Evolutionary conservation across 1,140 invertebrate species (phyloP).

Genomic region (Lepidurus packardi): DNA sequence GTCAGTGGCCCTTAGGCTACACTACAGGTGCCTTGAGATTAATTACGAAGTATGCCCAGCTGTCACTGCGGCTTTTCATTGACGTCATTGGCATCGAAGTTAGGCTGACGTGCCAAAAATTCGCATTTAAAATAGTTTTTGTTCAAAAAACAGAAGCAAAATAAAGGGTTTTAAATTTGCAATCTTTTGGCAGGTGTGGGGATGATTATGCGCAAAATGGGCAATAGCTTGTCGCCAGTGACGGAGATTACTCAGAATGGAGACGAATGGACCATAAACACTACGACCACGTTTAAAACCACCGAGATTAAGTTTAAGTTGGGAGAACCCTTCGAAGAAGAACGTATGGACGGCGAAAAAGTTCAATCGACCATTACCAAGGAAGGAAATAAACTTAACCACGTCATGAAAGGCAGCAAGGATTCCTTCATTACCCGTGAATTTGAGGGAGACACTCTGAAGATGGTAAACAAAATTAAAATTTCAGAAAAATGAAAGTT

Average conservation of each 20-base stretch:
- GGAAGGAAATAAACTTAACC: constrained; percentile 57
- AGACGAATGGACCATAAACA: constrained; percentile 47
- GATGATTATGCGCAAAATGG: constrained; percentile 48
- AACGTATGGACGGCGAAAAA: constrained; percentile 48
- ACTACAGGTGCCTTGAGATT: background rate
- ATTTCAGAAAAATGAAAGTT: background rate
- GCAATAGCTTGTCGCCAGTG: constrained; percentile 44
- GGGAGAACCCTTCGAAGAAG: constrained; percentile 51
- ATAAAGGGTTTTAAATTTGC: constrained; percentile 28
- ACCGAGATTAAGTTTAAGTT: constrained; percentile 47
- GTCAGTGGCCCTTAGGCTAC: background rate
- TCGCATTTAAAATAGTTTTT: background rate
- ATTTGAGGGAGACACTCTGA: constrained; percentile 63
- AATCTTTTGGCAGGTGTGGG: constrained; percentile 45
- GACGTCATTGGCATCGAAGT: background rate
- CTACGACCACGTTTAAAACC: constrained; percentile 52
- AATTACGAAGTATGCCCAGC: background rate
- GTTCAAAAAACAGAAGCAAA: background rate
- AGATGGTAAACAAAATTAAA: constrained; percentile 48
- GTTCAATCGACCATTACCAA: constrained; percentile 43
- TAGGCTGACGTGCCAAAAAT: background rate
- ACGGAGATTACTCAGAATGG: constrained; percentile 46
- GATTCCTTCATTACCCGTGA: constrained; percentile 58
- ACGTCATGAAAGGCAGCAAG: constrained; percentile 61
- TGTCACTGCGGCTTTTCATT: background rate